A percentile compares a stretch with the other conserved stretches of the same genome.
Conservation (phyloP, 1,140 invertebrate genomes). For the Coptotermes formosanus region DNA sequence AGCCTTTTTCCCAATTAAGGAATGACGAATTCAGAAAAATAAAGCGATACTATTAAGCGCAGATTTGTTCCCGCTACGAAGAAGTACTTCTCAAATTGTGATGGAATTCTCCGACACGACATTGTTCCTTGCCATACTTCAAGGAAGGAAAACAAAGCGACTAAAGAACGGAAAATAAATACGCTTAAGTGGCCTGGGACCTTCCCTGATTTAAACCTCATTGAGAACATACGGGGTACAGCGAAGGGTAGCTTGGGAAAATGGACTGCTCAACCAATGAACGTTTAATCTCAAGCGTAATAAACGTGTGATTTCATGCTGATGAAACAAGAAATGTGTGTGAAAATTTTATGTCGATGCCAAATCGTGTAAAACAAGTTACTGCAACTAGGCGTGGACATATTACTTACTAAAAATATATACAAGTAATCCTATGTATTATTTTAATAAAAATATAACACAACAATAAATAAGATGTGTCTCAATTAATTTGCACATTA, state of each 20-base stretch:
- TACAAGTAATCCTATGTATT: no score
- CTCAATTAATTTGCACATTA: background rate
- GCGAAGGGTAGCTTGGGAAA: background rate
- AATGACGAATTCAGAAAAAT: constrained; percentile 25
- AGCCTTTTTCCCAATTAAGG: background rate
- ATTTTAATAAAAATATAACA: no score
- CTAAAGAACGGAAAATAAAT: background rate
- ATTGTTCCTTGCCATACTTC: background rate
- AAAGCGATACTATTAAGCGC: background rate
- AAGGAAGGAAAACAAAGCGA: background rate
- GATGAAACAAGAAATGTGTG: background rate
- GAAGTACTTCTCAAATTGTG: background rate
- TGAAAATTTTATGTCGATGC: constrained; percentile 13
- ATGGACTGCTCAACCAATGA: constrained; percentile 21
- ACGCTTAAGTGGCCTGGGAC: constrained; percentile 7
- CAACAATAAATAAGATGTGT: no score
- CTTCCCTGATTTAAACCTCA: background rate
- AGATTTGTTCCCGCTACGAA: no score
- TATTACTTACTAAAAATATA: no score
- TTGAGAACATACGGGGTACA: constrained; percentile 23
- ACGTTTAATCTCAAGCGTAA: background rate
- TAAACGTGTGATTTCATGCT: background rate
- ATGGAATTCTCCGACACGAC: constrained; percentile 12
- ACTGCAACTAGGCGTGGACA: background rate
- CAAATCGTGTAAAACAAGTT: background rate